Evolutionary conservation across 2,888 invertebrate genomes (phyloP).

Genomic region (Lasioglossum lativentre): DNA sequence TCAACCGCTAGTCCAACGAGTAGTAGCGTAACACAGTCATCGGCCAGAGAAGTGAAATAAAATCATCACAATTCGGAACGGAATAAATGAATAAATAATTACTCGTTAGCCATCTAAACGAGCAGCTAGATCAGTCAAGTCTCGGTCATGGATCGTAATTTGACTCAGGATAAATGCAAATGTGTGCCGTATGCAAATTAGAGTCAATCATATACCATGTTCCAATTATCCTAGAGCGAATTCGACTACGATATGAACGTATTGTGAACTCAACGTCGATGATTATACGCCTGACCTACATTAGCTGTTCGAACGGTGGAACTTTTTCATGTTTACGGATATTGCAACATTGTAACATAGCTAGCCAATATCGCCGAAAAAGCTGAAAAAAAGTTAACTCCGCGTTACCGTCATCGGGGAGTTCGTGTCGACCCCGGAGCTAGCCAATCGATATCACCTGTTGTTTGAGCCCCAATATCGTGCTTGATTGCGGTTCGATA

Average conservation of each 20-base stretch:
- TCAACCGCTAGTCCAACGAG: too few relatives aligned
- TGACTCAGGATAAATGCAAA: background rate
- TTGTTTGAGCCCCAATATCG: slow-evolving; percentile 1
- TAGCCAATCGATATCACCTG: slow-evolving; percentile 7
- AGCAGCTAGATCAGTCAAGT: background rate
- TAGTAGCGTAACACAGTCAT: too few relatives aligned
- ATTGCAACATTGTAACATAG: background rate
- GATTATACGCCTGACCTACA: background rate
- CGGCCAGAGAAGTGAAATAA: background rate
- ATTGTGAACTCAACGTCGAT: background rate
- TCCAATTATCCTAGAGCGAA: background rate
- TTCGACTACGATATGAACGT: background rate
- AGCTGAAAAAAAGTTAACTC: background rate
- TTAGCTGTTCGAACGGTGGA: background rate
- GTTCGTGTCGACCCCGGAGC: background rate
- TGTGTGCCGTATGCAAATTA: background rate
- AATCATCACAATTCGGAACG: background rate
- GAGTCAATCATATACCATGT: background rate
- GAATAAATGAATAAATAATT: background rate
- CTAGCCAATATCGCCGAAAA: background rate
- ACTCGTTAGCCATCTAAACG: background rate
- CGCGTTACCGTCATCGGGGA: background rate
- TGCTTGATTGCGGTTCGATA: background rate
- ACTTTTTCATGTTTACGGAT: background rate
- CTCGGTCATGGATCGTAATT: background rate